A percentile compares a stretch with the other conserved stretches of the same genome.
Conservation (phyloP, 2,888 invertebrate species). For the Catocala sponsa region DNA sequence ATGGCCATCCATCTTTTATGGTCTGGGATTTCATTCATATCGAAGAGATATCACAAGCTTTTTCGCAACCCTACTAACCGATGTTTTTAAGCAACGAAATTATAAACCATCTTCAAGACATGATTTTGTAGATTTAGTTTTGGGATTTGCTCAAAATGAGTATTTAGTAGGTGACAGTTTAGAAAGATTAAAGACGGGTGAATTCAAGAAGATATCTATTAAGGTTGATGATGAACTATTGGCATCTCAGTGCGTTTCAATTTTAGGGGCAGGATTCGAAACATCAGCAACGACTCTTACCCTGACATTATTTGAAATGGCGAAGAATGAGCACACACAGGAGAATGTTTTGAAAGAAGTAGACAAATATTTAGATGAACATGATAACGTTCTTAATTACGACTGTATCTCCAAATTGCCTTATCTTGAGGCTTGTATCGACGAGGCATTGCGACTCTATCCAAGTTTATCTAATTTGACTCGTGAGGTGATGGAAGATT, state of each 20-base stretch:
- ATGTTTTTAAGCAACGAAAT: constrained; percentile 13
- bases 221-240: constrained; percentile 71
- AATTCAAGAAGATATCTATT: constrained; percentile 36
- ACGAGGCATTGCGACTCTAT: constrained; percentile 56
- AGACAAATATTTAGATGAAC: constrained; percentile 48
- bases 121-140: constrained; percentile 45
- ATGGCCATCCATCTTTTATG: constrained; percentile 30
- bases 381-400: constrained; percentile 42
- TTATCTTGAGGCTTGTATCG: constrained; percentile 55
- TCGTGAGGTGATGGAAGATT: constrained; percentile 53
- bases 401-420: constrained; percentile 55
- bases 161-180: constrained; percentile 39
- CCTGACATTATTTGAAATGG: constrained; percentile 54
- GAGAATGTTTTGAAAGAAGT: constrained; percentile 50
- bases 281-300: constrained; percentile 55
- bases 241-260: constrained; percentile 80
- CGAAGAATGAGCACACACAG: constrained; percentile 50
- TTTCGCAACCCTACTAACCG: constrained; percentile 3
- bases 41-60: constrained; percentile 9
- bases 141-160: constrained; percentile 28
- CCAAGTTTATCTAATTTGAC: constrained; percentile 50
- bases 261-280: constrained; percentile 66
- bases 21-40: constrained; percentile 24
- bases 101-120: constrained; percentile 26
- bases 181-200: constrained; percentile 24